phyloP scores from a whole-genome alignment of 2,113 vertebrate genomes.

The Lagopus muta region DNA sequence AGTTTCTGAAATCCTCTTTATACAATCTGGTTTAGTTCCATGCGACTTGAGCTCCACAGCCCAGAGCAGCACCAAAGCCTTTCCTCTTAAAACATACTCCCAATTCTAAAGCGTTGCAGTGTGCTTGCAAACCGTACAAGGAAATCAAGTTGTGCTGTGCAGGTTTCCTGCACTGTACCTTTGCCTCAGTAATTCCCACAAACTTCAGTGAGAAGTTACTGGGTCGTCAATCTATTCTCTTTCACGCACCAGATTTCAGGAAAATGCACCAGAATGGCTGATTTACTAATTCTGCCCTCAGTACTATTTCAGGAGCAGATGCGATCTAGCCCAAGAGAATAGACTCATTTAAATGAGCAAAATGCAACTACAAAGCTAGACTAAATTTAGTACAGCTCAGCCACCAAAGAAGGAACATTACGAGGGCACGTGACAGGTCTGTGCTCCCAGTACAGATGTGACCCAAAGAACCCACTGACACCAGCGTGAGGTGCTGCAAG shows the following conservation, averaged over 20 bases:
- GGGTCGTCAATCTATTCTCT: conserved; percentile 6
- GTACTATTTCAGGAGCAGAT: conserved; percentile 61
- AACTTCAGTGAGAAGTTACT: conserved; percentile 39
- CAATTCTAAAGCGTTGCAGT: background rate
- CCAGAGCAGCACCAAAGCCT: background rate
- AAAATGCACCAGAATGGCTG: conserved; percentile 22
- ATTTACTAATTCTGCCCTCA: conserved; percentile 65
- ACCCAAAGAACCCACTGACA: background rate
- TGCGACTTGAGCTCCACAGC: background rate
- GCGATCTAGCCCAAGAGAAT: conserved; percentile 47
- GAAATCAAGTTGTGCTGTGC: background rate
- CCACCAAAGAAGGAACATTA: conserved; percentile 14
- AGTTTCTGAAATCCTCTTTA: background rate
- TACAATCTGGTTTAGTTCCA: background rate
- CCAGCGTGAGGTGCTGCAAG: background rate
- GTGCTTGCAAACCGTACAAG: conserved; percentile 31
- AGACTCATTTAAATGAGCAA: conserved; percentile 35
- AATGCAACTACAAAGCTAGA: conserved; percentile 28
- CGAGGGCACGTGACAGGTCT: background rate
- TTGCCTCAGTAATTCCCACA: conserved; percentile 18
- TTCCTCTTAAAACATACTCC: conserved; percentile 7
- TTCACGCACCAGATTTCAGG: background rate
- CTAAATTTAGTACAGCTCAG: conserved; percentile 38
- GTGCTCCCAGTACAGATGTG: background rate
- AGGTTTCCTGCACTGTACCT: background rate